Percentiles rank a stretch among this genome's conserved stretches.
Evolutionary conservation across 2,113 vertebrate genomes (phyloP).

Genomic region (Pelodiscus sinensis): DNA sequence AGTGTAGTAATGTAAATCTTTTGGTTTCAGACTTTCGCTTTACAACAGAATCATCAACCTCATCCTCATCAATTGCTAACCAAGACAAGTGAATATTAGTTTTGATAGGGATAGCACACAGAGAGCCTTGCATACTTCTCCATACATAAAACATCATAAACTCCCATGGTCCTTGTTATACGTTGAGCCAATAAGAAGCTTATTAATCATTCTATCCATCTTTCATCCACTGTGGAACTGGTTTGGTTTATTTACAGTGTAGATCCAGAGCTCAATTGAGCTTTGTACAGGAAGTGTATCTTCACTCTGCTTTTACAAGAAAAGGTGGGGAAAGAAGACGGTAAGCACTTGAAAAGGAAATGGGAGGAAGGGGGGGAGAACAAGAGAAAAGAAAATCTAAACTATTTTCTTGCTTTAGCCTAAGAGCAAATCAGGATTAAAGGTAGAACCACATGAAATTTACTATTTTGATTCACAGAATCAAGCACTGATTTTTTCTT

Average conservation of each 20-base stretch:
- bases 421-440: not conserved
- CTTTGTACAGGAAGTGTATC: constrained; percentile 17
- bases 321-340: constrained; percentile 35
- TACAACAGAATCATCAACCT: not conserved
- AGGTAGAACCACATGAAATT: not conserved
- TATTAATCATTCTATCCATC: constrained; percentile 34
- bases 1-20: not conserved
- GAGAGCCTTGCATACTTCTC: not conserved
- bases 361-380: not conserved
- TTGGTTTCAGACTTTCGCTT: not conserved
- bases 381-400: not conserved
- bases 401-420: not conserved
- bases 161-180: not conserved
- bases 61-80: not conserved
- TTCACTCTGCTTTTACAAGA: not conserved
- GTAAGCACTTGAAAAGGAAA: not conserved
- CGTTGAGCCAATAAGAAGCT: not conserved
- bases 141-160: constrained; percentile 24
- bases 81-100: not conserved
- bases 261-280: constrained; percentile 39
- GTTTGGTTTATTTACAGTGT: constrained; percentile 44
- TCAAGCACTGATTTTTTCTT: not conserved
- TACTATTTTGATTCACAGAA: not conserved
- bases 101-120: not conserved
- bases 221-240: constrained; percentile 41